Conservation (phyloP, 2,797 vertebrate species). For the Gadopsis bispinosus region DNA sequence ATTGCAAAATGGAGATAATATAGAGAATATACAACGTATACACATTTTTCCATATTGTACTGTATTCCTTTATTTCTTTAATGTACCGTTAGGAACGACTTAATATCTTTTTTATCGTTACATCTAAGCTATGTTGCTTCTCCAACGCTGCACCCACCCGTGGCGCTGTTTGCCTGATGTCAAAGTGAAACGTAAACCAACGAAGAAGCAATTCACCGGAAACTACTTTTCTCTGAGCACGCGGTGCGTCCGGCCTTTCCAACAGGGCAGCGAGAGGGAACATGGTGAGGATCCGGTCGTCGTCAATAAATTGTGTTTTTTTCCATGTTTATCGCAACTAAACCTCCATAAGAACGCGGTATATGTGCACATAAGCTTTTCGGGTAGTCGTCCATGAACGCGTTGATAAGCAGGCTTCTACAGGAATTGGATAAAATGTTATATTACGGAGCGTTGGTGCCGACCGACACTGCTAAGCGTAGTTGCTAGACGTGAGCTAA, state of each 20-base stretch:
- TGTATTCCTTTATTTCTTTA: background rate
- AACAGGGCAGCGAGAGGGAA: conserved; percentile 67
- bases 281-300: conserved; percentile 67
- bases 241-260: conserved; percentile 83
- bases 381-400: rapidly evolving
- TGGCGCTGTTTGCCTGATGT: conserved; percentile 39
- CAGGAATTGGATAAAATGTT: background rate
- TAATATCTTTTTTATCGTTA: too few relatives aligned
- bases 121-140: background rate
- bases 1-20: background rate
- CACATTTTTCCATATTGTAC: background rate
- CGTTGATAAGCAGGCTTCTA: rapidly evolving
- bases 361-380: conserved; percentile 11
- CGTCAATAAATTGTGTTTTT: rapidly evolving
- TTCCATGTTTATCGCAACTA: rapidly evolving
- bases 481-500: conserved; percentile 39
- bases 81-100: background rate
- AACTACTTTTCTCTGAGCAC: conserved; percentile 70
- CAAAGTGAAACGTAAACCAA: rapidly evolving
- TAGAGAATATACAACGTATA: background rate
- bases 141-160: rapidly evolving
- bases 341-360: rapidly evolving
- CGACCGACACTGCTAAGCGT: background rate
- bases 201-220: conserved; percentile 73
- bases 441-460: background rate